phyloP scores from a whole-genome alignment of 2,113 vertebrate genomes.

The Tautogolabrus adspersus region DNA sequence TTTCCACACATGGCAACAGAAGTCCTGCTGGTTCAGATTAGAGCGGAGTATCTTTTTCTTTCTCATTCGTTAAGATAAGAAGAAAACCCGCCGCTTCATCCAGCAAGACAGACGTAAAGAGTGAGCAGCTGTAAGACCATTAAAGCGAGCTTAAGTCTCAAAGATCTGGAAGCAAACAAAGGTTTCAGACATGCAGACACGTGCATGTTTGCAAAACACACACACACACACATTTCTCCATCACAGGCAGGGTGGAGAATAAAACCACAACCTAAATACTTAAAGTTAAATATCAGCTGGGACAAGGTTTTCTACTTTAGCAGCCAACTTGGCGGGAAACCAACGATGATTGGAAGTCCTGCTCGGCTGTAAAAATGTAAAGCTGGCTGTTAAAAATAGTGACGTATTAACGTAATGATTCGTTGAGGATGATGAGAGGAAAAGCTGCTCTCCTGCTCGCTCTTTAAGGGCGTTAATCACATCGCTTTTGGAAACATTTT shows the following conservation, averaged over 20 bases:
- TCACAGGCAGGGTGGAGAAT: constrained; percentile 36
- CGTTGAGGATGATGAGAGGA: constrained; percentile 5
- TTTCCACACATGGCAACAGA: background rate
- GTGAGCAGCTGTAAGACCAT: background rate
- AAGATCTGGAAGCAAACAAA: constrained; percentile 9
- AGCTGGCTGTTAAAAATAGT: background rate
- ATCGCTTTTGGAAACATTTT: background rate
- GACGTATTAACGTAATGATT: background rate
- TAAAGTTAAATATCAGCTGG: constrained; percentile 8
- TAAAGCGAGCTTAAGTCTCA: constrained; percentile 1
- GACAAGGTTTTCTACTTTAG: constrained; percentile 6
- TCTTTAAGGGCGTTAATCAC: background rate
- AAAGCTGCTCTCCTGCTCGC: constrained; percentile 9
- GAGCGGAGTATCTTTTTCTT: background rate
- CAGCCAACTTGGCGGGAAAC: constrained; percentile 19
- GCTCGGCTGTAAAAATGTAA: constrained; percentile 2
- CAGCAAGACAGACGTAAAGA: background rate
- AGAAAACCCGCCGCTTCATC: background rate
- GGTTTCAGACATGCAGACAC: constrained; percentile 15
- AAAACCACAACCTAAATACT: constrained; percentile 34
- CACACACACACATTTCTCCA: background rate
- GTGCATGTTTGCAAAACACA: constrained; percentile 18
- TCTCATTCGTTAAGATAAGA: background rate
- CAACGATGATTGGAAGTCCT: constrained; percentile 15
- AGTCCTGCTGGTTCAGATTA: constrained; percentile 16